Evolutionary conservation across 2,888 invertebrate genomes (phyloP), one percentile per base, ranked within the genome.

Genomic region (Spilarctia lutea): DNA sequence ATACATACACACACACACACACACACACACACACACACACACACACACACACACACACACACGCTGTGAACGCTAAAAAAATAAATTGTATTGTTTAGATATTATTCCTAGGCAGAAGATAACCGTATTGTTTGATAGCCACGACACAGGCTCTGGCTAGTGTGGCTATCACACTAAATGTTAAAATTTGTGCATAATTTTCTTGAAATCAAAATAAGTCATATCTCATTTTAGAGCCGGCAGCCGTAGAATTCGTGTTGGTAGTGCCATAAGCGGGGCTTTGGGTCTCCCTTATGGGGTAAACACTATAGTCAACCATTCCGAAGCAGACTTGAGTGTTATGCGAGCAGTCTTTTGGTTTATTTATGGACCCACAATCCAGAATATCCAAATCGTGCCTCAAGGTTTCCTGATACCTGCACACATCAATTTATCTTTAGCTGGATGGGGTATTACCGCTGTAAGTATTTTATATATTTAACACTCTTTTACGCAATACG

Each of bases 391-490:
- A 18, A 63, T 70, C 24, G 10, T 63, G 27, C 35, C 60, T 39
- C 39, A 18, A 16, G 3, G 8, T 3, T 70, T n/a, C 18, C 6
- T 10, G 0, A n/a, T 70, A 35, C 30, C 18, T 16, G 27, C 52
- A 39, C 2, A 24, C 42, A 1, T 20, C 18, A 1, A 1, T 8
- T 3, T 60, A 60, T 8, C 4, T 20, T 3, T 13, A 0, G 27
- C 11, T 27, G 42, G 70, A 1, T 70, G 1, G 10, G 70, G 70
- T 42, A 10, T 16, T 27, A 70, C 70, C 10, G 20, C 70, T 60
- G 60, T 70, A 60, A 70, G 70, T 70, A 42, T 13, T n/a, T 11
- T 68, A 39, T 65, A 24, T 13, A n/a, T 24, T 52, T 7, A 48
- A 48, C 20, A 52, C 24, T 10, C 0, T 48, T 48, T 48, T 48